These are phyloP conservation scores for Leiothrix lutea DNA, from an alignment of 2,113 vertebrate species.

Conservation along the genomic window DNA sequence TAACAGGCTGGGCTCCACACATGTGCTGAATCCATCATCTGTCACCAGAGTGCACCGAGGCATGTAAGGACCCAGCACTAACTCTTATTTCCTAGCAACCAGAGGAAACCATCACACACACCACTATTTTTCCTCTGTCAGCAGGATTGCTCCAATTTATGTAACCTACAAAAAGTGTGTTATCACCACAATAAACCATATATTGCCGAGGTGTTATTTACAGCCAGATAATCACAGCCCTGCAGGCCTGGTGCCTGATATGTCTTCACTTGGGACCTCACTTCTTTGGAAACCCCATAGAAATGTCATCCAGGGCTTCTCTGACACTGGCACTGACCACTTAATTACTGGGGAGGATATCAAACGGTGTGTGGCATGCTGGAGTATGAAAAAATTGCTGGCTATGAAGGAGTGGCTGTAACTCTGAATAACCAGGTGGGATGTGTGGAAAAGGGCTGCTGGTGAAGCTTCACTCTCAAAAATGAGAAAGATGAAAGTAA, in stretches of 20 bases:
- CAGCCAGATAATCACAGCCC: constrained; percentile 52
- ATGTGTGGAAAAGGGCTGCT: constrained; percentile 18
- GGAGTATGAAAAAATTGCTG: constrained; percentile 13
- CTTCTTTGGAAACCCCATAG: constrained; percentile 8
- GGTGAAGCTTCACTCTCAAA: neutral
- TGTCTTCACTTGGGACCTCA: constrained; percentile 5
- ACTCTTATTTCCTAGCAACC: constrained; percentile 78
- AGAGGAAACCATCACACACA: constrained; percentile 49
- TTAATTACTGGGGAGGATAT: constrained; percentile 67
- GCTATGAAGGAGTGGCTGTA: constrained; percentile 27
- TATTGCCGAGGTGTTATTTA: constrained; percentile 65
- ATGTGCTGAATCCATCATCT: constrained; percentile 58
- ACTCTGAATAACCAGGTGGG: constrained; percentile 32
- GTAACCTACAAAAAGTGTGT: constrained; percentile 64
- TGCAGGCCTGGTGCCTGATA: neutral
- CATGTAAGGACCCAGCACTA: constrained; percentile 62
- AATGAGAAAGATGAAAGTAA: neutral
- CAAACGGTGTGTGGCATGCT: constrained; percentile 6
- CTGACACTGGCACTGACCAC: constrained; percentile 1
- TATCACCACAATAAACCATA: constrained; percentile 74
- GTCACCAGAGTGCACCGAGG: constrained; percentile 43
- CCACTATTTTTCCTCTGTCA: constrained; percentile 70
- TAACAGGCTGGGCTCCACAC: constrained; percentile 23
- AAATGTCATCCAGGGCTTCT: constrained; percentile 34
- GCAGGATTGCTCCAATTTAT: constrained; percentile 74